Base-by-base conservation (phyloP, 2,113 vertebrate species). In the Chlamydotis undulata region DNA sequence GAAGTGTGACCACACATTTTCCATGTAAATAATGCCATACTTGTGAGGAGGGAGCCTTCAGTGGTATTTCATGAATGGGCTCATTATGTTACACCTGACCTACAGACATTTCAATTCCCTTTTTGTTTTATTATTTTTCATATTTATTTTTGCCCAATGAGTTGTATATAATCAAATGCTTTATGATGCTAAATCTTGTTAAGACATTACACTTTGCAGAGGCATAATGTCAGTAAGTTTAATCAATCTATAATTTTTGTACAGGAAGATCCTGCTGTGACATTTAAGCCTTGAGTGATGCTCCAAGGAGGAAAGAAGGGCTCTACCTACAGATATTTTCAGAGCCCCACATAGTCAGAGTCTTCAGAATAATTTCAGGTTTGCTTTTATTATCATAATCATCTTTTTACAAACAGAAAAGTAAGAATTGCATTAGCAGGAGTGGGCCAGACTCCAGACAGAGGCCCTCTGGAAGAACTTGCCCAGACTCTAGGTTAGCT, bases 1-100 rank as follows among this genome's bases (percentile, higher is more conserved):
- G 65, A 96, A 64, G 89, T 75, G 89, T 97, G 96, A 96, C 83
- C 87, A 56, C 85, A 89, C 61, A 96, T 97, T 97, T 98, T 95
- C 97, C 97, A 97, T 7, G 90, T 97, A 98, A 98, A 98, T 98
- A 98, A 98, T 96, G 93, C 94, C 83, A 96, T 92, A 92, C 95
- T 95, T 96, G 83, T 93, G 87, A 97, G 95, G 89, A 97, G 95
- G 47, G 73, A 69, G 80, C 55, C 92, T 56, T 77, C 87, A 29
- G 60, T 70, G 73, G 90, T 92, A 93, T 77, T 95, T 92, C 86
- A 79, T 98, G 97, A 98, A 97, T 96, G 87, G 91, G 52, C 52
- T 95, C 95, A 96, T 97, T 98, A 97, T 98, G 71, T 86, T 93
- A 91, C 92, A 98, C 95, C 96, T 98, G 97, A 98, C 90, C 68